These are phyloP conservation scores for Meriones unguiculatus DNA, from an alignment of 2,113 vertebrate genomes.

Conservation along the genomic window DNA sequence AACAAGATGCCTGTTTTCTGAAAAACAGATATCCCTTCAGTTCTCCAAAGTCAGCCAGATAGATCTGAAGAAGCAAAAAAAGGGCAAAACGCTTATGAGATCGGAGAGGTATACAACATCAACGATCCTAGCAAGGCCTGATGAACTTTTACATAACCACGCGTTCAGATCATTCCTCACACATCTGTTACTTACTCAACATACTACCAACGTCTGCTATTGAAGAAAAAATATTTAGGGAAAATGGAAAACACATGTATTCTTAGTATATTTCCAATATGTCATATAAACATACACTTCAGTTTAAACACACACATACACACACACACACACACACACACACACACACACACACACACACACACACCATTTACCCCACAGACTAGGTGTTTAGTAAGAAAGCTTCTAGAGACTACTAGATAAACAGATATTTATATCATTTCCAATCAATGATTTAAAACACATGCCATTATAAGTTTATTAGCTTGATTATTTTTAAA, in stretches of 20 bases:
- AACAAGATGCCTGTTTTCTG: not conserved
- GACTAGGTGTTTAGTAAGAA: constrained; percentile 65
- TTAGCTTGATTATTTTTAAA: constrained; percentile 78
- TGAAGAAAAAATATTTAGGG: constrained; percentile 59
- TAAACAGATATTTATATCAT: constrained; percentile 61
- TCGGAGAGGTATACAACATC: constrained; percentile 47
- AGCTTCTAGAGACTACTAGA: constrained; percentile 59
- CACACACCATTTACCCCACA: constrained; percentile 60
- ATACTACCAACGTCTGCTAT: constrained; percentile 54
- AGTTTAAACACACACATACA: constrained; percentile 38
- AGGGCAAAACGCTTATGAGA: not conserved
- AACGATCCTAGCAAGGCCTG: constrained; percentile 30
- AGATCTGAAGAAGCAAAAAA: constrained; percentile 46
- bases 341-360: not conserved
- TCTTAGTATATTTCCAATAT: constrained; percentile 64
- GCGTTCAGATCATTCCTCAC: constrained; percentile 60
- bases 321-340: not conserved
- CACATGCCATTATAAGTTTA: constrained; percentile 62
- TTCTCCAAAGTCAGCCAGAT: not conserved
- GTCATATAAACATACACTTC: constrained; percentile 48
- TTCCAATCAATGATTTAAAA: constrained; percentile 77
- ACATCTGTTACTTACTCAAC: constrained; percentile 53
- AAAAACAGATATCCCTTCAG: not conserved
- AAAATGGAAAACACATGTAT: constrained; percentile 63
- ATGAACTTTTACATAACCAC: not conserved